Conservation (phyloP, 1,140 invertebrate genomes). For the Drosophila ficusphila region DNA sequence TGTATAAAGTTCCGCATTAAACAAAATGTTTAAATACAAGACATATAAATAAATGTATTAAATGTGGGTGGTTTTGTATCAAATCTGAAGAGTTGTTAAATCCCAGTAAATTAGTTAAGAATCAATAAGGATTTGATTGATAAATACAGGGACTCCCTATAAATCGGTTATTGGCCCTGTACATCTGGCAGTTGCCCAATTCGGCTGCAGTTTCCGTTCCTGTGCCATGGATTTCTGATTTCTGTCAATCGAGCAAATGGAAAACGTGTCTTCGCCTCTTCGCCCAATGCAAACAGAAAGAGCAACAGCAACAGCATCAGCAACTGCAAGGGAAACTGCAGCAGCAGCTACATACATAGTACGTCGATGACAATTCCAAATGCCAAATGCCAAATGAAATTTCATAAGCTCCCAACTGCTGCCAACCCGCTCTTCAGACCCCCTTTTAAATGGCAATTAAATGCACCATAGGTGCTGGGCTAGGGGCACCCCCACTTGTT, state of each 20-base stretch:
- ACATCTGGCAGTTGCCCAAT: neutral
- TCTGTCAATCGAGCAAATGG: conserved; percentile 67
- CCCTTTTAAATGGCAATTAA: conserved; percentile 77
- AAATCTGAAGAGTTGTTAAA: too few species aligned
- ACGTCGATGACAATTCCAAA: conserved; percentile 59
- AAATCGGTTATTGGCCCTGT: conserved; percentile 27
- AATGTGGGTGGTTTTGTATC: too few species aligned
- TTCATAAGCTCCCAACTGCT: conserved; percentile 58
- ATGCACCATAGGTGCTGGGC: conserved; percentile 25
- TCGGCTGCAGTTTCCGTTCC: neutral
- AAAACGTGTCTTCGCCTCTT: conserved; percentile 61
- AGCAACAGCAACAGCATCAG: conserved; percentile 12
- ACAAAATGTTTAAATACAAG: too few species aligned
- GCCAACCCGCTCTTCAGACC: conserved; percentile 1
- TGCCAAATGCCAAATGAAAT: conserved; percentile 72
- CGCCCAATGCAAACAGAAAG: conserved; percentile 54
- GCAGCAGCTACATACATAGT: too few species aligned
- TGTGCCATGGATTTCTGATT: conserved; percentile 15
- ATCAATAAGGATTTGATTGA: too few species aligned
- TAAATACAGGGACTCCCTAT: too few species aligned
- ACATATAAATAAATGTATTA: too few species aligned
- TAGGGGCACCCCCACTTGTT: conserved; percentile 5
- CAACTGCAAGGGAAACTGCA: conserved; percentile 19
- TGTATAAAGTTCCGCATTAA: too few species aligned
- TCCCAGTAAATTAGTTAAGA: too few species aligned